These are phyloP conservation scores for Bombus superbus DNA, from an alignment of 1,140 invertebrate genomes.

Conservation along the genomic window DNA sequence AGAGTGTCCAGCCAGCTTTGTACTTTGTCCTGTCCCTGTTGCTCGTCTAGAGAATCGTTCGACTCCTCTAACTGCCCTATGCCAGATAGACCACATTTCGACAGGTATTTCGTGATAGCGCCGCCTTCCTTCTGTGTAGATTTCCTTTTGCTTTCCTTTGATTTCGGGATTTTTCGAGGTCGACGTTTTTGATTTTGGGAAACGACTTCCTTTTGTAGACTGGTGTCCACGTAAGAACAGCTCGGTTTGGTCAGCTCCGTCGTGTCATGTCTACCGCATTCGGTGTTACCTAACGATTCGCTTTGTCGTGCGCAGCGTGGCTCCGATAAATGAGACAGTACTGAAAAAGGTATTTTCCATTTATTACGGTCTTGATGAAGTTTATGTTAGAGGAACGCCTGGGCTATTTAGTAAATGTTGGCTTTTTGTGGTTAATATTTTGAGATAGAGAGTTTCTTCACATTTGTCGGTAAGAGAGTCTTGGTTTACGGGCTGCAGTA, in stretches of 20 bases:
- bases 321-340: not conserved
- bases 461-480: not conserved
- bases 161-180: not conserved
- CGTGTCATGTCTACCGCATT: not conserved
- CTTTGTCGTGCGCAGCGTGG: conserved; percentile 19
- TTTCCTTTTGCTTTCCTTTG: accelerated
- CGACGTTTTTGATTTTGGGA: not conserved
- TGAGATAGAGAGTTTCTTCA: not conserved
- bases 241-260: not conserved
- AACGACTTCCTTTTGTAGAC: not conserved
- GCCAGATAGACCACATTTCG: not conserved
- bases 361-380: not conserved
- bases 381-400: not conserved
- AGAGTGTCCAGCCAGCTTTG: conserved; percentile 44
- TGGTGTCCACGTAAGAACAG: not conserved
- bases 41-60: not conserved
- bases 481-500: not conserved
- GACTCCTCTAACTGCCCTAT: not conserved
- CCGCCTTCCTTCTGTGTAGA: accelerated
- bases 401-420: too few species aligned
- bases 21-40: conserved; percentile 14
- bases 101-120: not conserved
- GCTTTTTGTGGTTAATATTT: not conserved
- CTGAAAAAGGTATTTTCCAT: conserved; percentile 42
- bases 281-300: not conserved